Evolutionary conservation across 1,140 invertebrate species (phyloP), one percentile per base, ranked within the genome.

Genomic region (Drosophila burlai): DNA sequence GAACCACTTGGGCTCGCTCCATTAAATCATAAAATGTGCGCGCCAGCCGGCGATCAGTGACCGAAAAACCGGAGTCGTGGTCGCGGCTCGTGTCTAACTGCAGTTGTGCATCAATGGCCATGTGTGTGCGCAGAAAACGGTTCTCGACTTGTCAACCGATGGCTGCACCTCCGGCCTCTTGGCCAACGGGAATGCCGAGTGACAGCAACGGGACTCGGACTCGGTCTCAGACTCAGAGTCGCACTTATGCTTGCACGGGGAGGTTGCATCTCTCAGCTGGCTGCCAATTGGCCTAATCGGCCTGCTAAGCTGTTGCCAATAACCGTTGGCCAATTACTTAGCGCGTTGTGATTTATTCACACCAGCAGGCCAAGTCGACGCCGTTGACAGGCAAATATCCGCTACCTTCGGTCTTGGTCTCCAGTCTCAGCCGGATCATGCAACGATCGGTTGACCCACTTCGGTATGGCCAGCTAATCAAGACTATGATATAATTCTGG

Each of bases 321-420:
- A 87, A 87, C 83, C 72, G 83, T 86, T 87, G 62, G 81, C 58
- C 83, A 83, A 83, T 87, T 87, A 87, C 76, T 87, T 89, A 82
- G 66, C 45, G 42, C 65, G 18, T 49, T 61, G 64, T 78, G 75
- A 78, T 62, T 77, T 78, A 78, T 78, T 77, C 66, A 50, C 76
- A 71, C 75, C 76, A 72, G 40, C 50, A 69, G 40, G 26, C 54
- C 54, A 40, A 46, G 26, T 18, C 11, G 59, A 36, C 49, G 55
- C 69, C 81, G 76, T 76, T 79, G 80, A 76, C 75, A 79, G 65
- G 79, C 58, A 66, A 69, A 83, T 81, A 86, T 83, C 83, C 80
- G 83, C 54, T 83, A 63, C 36, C 76, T 65, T 55, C 49, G 64
- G 40, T 13, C 11, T 45, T 65, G 29, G 63, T 63, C 38, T 2